phyloP scores from a whole-genome alignment of 2,888 invertebrate species.

The Dryococelus australis region DNA sequence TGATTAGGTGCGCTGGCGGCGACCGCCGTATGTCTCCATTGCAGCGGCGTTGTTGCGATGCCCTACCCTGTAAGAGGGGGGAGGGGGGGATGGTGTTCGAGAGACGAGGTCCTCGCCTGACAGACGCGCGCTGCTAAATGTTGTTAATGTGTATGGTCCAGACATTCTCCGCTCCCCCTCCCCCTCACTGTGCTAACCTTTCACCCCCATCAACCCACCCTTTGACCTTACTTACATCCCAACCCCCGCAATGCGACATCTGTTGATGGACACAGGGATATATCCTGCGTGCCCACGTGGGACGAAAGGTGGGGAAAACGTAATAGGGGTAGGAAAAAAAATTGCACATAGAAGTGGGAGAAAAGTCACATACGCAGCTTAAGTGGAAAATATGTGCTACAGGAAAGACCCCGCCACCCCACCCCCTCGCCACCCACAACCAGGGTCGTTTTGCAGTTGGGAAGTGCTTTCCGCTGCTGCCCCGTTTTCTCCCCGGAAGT shows the following conservation, averaged over 20 bases:
- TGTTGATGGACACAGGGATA: not conserved
- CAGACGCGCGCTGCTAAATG: not conserved
- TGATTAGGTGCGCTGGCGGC: not conserved
- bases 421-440: not conserved
- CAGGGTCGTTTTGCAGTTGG: not conserved
- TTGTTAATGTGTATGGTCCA: not conserved
- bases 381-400: constrained; percentile 2
- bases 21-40: not conserved
- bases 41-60: not conserved
- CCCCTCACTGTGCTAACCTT: not conserved
- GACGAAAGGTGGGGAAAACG: not conserved
- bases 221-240: not conserved
- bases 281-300: not conserved
- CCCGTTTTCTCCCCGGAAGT: not conserved
- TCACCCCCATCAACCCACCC: not conserved
- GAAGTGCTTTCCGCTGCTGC: not conserved
- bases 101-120: not conserved
- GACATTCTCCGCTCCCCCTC: not conserved
- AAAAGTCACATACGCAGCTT: not conserved
- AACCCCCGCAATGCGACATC: not conserved
- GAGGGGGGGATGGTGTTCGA: not conserved
- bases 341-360: not conserved
- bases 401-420: not conserved
- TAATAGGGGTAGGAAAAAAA: too few relatives aligned
- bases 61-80: too few relatives aligned